Evolutionary conservation across 2,113 vertebrate species (phyloP), one percentile per base, ranked within the genome.

Genomic region (Gavialis gangeticus): DNA sequence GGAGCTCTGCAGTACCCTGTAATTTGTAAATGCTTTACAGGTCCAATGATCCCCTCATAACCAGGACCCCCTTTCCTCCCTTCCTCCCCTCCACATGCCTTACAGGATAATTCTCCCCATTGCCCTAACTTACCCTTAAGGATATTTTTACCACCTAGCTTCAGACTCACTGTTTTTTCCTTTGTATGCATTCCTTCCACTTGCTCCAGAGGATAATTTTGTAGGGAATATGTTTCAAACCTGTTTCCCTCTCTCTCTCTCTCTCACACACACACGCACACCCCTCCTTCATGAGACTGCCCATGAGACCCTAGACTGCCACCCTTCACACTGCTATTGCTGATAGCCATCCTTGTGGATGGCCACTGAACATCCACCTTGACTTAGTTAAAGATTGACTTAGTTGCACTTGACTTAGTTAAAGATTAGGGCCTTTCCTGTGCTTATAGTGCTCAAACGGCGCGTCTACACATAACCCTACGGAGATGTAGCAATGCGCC

Each of bases 11-110:
- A 91, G 82, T 28, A 94, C 60, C 89, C 92, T 97, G 93, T 96
- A 96, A 86, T 84, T 95, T 25, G 55, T 96, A 97, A 97, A 94
- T 93, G 92, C 96, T 94, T 90, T 96, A 75, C 93, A 94, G 96
- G 93, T 97, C 82, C 94, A 96, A 97, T 94, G 95, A 97, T 89
- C 88, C 54, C 16, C 18, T 73, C 6, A 81, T 66, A 66, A 81
- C 54, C 46, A 24, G 15, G 25, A 88, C 30, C 46, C 82, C 62
- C 17, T 37, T 55, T 79, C 84, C 91, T 87, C 82, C 28, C 92
- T n/a, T 82, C 30, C 4, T n/a, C 84, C 37, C 94, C 88, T 95
- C 94, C 91, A 92, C 77, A 93, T 86, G 88, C 27, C 60, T 95
- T 91, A 96, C 87, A 75, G 77, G 91, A 95, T 96, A 96, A 96